phyloP scores from a whole-genome alignment of 2,888 invertebrate species.

The Beris chalybata region DNA sequence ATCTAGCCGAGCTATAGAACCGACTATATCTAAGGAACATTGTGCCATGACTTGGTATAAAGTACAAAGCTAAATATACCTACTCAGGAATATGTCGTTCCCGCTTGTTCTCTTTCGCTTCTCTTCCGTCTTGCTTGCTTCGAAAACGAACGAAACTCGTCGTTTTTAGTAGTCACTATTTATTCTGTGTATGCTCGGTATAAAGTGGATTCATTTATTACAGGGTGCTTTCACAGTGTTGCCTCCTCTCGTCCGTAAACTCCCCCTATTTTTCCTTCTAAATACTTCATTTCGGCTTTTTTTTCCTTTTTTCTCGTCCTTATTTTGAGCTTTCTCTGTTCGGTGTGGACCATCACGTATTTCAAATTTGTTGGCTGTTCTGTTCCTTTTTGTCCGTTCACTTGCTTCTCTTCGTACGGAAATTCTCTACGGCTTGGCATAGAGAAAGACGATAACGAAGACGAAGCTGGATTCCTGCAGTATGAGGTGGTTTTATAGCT shows the following conservation, averaged over 20 bases:
- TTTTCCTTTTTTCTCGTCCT: no score
- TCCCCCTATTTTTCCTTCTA: no score
- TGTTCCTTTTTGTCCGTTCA: no score
- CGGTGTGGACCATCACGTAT: conserved; percentile 15
- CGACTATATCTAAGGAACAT: conserved; percentile 12
- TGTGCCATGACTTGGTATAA: conserved; percentile 10
- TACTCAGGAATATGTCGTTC: conserved; percentile 15
- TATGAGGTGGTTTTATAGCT: not conserved
- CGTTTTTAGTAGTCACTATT: conserved; percentile 8
- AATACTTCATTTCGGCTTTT: no score
- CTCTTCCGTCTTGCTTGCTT: not conserved
- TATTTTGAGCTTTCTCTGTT: no score
- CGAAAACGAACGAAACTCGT: conserved; percentile 1
- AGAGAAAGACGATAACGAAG: no score
- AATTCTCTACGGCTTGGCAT: no score
- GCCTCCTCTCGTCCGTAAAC: no score
- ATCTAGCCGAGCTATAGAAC: conserved; percentile 3
- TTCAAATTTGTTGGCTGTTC: conserved; percentile 19
- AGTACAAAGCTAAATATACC: conserved; percentile 21
- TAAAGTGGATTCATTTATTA: conserved; percentile 31
- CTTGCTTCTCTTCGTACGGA: conserved; percentile 6
- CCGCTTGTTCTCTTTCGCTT: not conserved
- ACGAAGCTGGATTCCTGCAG: no score
- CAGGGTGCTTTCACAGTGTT: conserved; percentile 9
- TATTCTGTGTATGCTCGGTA: conserved; percentile 16